Evolutionary conservation across 2,888 invertebrate genomes (phyloP).

Genomic region (Sinotaia quadrata): DNA sequence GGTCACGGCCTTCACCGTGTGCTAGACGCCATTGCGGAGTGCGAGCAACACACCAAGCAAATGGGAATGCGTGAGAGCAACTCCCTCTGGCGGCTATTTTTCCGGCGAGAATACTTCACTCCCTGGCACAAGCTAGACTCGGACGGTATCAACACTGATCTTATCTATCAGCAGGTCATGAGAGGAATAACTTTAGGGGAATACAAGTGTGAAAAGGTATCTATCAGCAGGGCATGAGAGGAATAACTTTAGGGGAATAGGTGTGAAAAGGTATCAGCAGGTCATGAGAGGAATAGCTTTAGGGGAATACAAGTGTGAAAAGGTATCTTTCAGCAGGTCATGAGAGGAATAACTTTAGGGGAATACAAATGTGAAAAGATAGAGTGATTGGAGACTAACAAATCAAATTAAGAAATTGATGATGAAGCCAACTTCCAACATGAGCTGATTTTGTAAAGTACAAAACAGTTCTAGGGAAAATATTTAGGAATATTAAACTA

Average conservation of each 20-base stretch:
- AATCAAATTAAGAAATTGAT: too few species aligned
- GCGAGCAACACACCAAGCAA: conserved; percentile 59
- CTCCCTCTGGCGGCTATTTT: conserved; percentile 61
- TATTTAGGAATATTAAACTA: too few species aligned
- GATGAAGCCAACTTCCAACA: too few species aligned
- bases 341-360: conserved; percentile 59
- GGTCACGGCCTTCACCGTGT: conserved; percentile 61
- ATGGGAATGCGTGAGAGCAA: conserved; percentile 61
- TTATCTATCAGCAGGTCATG: conserved; percentile 62
- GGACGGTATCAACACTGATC: conserved; percentile 51
- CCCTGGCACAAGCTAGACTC: conserved; percentile 53
- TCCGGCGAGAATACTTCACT: conserved; percentile 61
- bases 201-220: conserved; percentile 62
- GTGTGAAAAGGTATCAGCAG: conserved; percentile 63
- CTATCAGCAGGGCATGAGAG: conserved; percentile 62
- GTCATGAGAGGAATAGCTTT: conserved; percentile 61
- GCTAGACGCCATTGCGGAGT: conserved; percentile 64
- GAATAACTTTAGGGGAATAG: conserved; percentile 60
- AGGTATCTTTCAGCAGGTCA: conserved; percentile 63
- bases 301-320: conserved; percentile 60
- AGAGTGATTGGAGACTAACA: too few species aligned
- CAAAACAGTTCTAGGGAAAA: too few species aligned
- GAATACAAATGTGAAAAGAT: conserved; percentile 63
- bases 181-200: conserved; percentile 61
- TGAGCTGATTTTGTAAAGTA: too few species aligned